Percentiles rank a stretch among this genome's conserved stretches.
Conservation (phyloP, 2,113 vertebrate species). For the Abramis brama region DNA sequence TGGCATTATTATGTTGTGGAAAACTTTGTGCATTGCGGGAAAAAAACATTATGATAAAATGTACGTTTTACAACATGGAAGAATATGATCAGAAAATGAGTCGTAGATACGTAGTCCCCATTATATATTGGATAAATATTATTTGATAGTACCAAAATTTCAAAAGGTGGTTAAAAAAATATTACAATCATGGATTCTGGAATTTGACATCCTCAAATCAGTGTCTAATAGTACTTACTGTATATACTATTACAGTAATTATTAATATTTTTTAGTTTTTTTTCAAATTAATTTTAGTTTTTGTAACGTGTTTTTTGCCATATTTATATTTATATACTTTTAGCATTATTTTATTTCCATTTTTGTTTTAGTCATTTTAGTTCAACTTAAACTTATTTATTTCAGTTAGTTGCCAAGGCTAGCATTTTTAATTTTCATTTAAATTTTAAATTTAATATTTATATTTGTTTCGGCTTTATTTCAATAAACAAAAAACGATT, state of each 20-base stretch:
- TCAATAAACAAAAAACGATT: neutral
- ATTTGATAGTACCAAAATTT: neutral
- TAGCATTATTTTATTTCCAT: neutral
- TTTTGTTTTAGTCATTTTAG: neutral
- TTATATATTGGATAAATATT: neutral
- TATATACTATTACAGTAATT: neutral
- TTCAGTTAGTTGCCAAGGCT: neutral
- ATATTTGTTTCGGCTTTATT: neutral
- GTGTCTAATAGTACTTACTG: neutral
- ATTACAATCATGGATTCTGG: neutral
- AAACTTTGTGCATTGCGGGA: neutral
- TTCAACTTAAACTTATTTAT: neutral
- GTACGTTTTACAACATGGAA: neutral
- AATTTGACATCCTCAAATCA: neutral
- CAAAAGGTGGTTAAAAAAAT: neutral
- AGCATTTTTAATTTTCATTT: neutral
- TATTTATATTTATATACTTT: neutral
- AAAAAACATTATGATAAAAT: conserved; percentile 6
- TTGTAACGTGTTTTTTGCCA: neutral
- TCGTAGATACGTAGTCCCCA: neutral
- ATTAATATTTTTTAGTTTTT: too few species aligned
- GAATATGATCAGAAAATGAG: neutral
- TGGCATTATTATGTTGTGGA: neutral
- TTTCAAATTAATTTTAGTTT: neutral
- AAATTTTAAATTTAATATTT: neutral